phyloP scores from a whole-genome alignment of 2,888 invertebrate genomes.

The Bimastos eiseni region DNA sequence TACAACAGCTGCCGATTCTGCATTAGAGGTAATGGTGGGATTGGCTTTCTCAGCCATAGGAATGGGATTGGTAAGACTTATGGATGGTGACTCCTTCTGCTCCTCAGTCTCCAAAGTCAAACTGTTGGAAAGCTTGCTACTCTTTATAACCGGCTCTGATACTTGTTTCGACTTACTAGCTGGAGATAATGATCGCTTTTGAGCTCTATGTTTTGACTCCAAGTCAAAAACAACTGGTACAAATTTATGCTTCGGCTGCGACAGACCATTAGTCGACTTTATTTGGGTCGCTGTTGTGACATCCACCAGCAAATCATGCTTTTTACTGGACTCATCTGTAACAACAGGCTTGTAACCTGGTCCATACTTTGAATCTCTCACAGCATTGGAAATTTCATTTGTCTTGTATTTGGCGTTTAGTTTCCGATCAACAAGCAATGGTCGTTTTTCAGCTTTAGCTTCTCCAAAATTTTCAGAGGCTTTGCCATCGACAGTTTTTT shows the following conservation, averaged over 20 bases:
- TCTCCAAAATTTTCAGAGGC: not conserved
- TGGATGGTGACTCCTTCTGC: not conserved
- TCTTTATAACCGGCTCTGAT: not conserved
- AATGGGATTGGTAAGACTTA: not conserved
- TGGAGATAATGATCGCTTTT: not conserved
- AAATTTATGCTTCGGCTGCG: not conserved
- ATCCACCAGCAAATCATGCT: too few species aligned
- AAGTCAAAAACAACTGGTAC: slow-evolving; percentile 1
- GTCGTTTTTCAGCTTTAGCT: not conserved
- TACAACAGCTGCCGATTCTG: not conserved
- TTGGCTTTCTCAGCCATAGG: not conserved
- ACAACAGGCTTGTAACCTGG: not conserved
- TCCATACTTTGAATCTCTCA: not conserved
- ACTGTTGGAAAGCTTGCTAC: not conserved
- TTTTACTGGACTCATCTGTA: not conserved
- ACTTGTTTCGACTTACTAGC: not conserved
- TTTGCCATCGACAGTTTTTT: not conserved
- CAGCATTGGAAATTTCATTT: not conserved
- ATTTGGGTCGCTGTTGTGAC: not conserved
- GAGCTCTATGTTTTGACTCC: not conserved
- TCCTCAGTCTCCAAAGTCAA: not conserved
- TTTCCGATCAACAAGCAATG: not conserved
- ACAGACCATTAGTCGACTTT: not conserved
- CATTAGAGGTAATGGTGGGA: not conserved
- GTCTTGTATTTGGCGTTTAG: not conserved